Evolutionary conservation across 2,113 vertebrate genomes (phyloP).

Genomic region (Turnix velox): DNA sequence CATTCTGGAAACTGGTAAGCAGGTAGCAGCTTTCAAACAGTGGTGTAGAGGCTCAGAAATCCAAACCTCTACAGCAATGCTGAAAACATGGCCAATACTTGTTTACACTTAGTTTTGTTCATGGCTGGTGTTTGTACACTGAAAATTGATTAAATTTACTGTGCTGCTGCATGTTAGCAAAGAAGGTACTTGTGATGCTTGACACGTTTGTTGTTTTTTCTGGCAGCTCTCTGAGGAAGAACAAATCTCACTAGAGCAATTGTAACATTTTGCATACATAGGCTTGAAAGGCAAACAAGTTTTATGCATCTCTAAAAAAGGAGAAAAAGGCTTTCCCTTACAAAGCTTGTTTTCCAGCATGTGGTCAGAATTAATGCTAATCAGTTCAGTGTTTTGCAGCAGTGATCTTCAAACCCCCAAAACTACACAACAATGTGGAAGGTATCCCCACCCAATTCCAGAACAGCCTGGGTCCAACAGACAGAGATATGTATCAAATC

Average conservation of each 20-base stretch:
- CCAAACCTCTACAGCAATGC: background rate
- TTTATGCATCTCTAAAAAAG: background rate
- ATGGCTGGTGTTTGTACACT: background rate
- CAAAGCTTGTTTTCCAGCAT: background rate
- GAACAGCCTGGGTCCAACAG: background rate
- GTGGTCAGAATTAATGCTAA: background rate
- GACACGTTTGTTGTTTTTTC: background rate
- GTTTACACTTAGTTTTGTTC: constrained; percentile 17
- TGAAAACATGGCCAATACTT: background rate
- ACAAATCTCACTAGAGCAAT: background rate
- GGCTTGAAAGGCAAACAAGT: background rate
- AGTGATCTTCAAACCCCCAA: background rate
- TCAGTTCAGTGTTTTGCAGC: background rate
- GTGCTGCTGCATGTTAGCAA: background rate
- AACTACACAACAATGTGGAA: background rate
- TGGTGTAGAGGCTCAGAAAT: background rate
- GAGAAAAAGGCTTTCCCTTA: background rate
- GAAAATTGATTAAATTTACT: constrained; percentile 25
- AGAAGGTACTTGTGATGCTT: background rate
- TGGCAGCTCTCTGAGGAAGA: background rate
- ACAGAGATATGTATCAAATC: background rate
- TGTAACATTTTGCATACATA: background rate
- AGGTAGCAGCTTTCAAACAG: background rate
- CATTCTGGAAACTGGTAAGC: background rate
- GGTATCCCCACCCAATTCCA: background rate